A percentile compares a stretch with the other conserved stretches of the same genome.
Evolutionary conservation across 2,888 invertebrate species (phyloP).

Genomic region (Sinohyriopsis cumingii): DNA sequence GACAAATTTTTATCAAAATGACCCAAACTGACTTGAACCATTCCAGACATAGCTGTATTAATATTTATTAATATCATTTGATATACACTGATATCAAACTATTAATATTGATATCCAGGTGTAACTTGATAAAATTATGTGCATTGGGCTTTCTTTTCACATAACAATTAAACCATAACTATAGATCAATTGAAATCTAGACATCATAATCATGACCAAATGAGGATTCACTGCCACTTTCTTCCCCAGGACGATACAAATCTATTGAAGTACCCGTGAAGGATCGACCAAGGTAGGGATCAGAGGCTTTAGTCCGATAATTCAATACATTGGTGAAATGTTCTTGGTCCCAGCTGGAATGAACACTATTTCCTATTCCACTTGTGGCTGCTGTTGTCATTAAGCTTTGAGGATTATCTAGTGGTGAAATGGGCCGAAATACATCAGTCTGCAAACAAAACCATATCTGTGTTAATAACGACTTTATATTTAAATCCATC

Average conservation of each 20-base stretch:
- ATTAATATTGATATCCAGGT: neutral
- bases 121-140: neutral
- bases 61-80: no score
- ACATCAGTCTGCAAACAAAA: no score
- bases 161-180: no score
- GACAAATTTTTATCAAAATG: no score
- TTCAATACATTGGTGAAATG: neutral
- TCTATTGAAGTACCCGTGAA: conserved; percentile 21
- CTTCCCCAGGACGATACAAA: conserved; percentile 19
- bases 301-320: conserved; percentile 4
- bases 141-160: neutral
- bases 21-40: no score
- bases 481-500: no score
- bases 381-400: conserved; percentile 21
- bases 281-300: conserved; percentile 27
- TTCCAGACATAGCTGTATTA: no score
- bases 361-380: conserved; percentile 31
- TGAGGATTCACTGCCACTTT: conserved; percentile 26
- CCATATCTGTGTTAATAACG: no score
- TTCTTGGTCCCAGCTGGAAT: conserved; percentile 40
- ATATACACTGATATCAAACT: no score
- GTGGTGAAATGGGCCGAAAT: neutral
- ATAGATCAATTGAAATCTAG: conserved; percentile 13
- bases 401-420: conserved; percentile 16
- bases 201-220: conserved; percentile 29